These are phyloP conservation scores for Protomyctophum bolini DNA, from an alignment of 2,113 vertebrate species.

Conservation along the genomic window DNA sequence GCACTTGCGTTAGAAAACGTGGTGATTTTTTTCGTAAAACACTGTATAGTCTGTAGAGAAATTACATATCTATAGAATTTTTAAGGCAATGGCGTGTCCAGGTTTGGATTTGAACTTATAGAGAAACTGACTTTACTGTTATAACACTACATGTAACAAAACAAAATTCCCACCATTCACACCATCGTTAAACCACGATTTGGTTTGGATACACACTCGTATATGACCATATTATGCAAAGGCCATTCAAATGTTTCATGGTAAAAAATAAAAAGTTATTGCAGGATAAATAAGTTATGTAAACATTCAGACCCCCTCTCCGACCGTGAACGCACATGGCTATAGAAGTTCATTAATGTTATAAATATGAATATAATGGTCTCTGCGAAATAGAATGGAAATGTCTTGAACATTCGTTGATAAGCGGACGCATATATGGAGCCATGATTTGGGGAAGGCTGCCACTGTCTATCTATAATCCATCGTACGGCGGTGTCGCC, in stretches of 20 bases:
- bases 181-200: conserved; percentile 54
- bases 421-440: not conserved
- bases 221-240: conserved; percentile 32
- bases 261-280: conserved; percentile 47
- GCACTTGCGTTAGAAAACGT: conserved; percentile 38
- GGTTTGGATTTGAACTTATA: conserved; percentile 37
- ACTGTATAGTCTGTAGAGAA: conserved; percentile 47
- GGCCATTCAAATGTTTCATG: conserved; percentile 40
- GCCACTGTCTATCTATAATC: not conserved
- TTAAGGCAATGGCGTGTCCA: conserved; percentile 69
- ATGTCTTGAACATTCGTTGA: conserved; percentile 21
- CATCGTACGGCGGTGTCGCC: not conserved
- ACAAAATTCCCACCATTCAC: conserved; percentile 46
- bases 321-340: conserved; percentile 24
- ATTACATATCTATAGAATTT: conserved; percentile 43
- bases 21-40: conserved; percentile 26
- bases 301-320: conserved; percentile 53
- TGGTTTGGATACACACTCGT: conserved; percentile 49
- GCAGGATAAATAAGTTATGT: conserved; percentile 67
- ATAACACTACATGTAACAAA: conserved; percentile 19
- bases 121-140: conserved; percentile 37
- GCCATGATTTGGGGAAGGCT: not conserved
- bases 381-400: conserved; percentile 18
- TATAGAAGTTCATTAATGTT: conserved; percentile 39
- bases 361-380: conserved; percentile 54